A percentile compares a stretch with the other conserved stretches of the same genome.
Conservation (phyloP, 2,888 invertebrate genomes). For the Alentia gelatinosa region DNA sequence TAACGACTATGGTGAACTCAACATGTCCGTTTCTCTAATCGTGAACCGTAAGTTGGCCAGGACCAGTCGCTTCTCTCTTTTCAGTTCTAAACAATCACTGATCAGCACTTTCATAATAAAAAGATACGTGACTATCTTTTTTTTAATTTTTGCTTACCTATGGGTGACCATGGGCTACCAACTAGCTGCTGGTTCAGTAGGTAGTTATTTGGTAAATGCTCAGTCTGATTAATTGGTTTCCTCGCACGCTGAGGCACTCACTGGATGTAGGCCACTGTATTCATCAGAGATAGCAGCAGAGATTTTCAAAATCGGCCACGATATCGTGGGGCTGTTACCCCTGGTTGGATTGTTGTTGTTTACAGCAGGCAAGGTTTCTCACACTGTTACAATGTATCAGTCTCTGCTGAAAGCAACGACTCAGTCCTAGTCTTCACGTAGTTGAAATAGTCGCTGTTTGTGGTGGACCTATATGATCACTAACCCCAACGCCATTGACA, state of each 20-base stretch:
- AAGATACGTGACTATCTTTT: neutral
- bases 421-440: neutral
- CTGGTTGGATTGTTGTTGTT: slow-evolving; percentile 15
- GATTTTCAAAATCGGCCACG: neutral
- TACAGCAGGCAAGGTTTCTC: neutral
- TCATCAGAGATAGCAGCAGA: neutral
- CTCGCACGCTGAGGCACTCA: neutral
- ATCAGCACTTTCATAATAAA: neutral
- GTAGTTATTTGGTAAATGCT: no score
- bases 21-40: slow-evolving; percentile 77
- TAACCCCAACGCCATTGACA: neutral
- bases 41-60: slow-evolving; percentile 72
- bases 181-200: no score
- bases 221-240: neutral
- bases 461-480: neutral
- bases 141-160: neutral
- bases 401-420: slow-evolving; percentile 18
- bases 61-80: neutral
- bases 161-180: no score
- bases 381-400: slow-evolving; percentile 29
- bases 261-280: neutral
- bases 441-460: neutral
- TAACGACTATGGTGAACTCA: slow-evolving; percentile 77
- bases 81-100: neutral
- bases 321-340: neutral